Percentiles rank a stretch among this genome's conserved stretches.
phyloP scores from a whole-genome alignment of 2,113 vertebrate species.

The Peromyscus maniculatus region DNA sequence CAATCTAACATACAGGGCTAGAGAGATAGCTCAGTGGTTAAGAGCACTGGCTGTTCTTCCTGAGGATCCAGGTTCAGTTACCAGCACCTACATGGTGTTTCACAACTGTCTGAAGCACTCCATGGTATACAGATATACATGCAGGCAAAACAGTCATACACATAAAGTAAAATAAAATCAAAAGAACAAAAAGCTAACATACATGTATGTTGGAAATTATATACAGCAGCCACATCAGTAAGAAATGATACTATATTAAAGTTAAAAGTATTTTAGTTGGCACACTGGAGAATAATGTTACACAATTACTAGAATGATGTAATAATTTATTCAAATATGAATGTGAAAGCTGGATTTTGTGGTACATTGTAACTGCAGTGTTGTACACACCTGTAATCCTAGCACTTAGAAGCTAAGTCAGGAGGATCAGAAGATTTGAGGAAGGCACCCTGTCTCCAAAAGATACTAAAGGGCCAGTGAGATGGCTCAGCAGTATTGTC shows the following conservation, averaged over 20 bases:
- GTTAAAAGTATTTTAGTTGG: not conserved
- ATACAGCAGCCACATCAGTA: not conserved
- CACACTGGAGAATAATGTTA: constrained; percentile 27
- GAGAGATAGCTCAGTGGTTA: not conserved
- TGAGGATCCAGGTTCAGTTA: not conserved
- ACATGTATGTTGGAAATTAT: not conserved
- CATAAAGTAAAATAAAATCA: not conserved
- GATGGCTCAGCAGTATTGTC: not conserved
- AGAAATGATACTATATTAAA: constrained; percentile 49
- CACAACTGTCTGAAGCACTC: not conserved
- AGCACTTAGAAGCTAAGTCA: not conserved
- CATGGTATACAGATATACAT: not conserved
- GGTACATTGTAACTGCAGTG: not conserved
- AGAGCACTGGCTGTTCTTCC: not conserved
- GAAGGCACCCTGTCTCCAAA: not conserved
- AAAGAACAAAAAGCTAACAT: not conserved
- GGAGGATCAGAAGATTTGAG: not conserved
- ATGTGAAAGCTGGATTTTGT: not conserved
- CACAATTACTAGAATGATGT: not conserved
- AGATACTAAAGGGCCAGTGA: not conserved
- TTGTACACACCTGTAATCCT: not conserved
- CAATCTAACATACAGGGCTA: not conserved
- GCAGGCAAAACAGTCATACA: not conserved
- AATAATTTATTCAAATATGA: constrained; percentile 42
- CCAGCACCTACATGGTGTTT: not conserved